Evolutionary conservation across 37 sponge, comb jelly and placozoan species (phyloP), one percentile per base, ranked within the genome.

Genomic region (Agelas oroides): DNA sequence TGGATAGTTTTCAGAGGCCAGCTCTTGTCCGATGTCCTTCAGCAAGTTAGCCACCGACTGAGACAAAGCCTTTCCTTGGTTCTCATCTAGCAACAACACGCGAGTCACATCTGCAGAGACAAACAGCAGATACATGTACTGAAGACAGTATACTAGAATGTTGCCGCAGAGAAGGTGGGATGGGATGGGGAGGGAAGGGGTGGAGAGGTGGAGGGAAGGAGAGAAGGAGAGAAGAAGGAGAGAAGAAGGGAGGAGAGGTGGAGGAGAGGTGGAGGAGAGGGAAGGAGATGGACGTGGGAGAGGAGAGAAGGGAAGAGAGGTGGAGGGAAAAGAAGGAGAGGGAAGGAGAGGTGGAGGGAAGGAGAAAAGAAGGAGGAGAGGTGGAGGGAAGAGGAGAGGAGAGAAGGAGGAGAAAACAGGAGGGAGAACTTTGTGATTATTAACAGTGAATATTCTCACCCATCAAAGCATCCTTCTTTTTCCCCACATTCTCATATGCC

Each of bases 91-190:
- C 25, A 92, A 8, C 19, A 76, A 19, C 25, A 85, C 69, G 16
- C 88, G 73, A n/a, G 76, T 88, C 31, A 78, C 73, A 60, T 92
- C 93, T 92, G 38, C n/a, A 62, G n/a, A n/a, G 64, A 37, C 31
- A 27, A 62, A 11, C 34, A 14, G 36, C 16, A 70, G 65, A 30
- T 12, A 59, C 15, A 78, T 17, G 19, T 17, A 34, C 6, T 35
- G 12, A 75, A 17, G n/a, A n/a, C n/a, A n/a, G n/a, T n/a, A n/a
- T n/a, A n/a, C n/a, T n/a, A n/a, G n/a, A n/a, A n/a, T n/a, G n/a
- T n/a, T n/a, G n/a, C n/a, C n/a, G 21, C 46, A 8, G n/a, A 28
- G 30, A 37, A 30, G 46, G 19, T 16, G 19, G 59, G n/a, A 1
- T 11, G 31, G 14, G 46, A 19, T 0, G 39, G 31, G 23, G 53